These are phyloP conservation scores for Cryptops parisi DNA, from an alignment of 2,888 invertebrate species.

Conservation along the genomic window DNA sequence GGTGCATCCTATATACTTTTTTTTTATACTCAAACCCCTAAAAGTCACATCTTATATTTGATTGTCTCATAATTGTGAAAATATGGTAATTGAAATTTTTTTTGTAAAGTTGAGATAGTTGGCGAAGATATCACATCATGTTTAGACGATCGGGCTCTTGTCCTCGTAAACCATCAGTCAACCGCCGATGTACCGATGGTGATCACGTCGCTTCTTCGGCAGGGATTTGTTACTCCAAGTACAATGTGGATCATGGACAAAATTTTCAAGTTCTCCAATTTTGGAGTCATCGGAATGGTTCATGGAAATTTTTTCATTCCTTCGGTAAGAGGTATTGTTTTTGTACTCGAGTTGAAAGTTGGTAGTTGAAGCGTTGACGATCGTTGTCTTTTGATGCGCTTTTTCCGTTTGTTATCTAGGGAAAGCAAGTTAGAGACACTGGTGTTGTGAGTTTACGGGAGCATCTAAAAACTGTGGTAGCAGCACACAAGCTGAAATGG, in stretches of 20 bases:
- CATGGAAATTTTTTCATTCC: conserved; percentile 92
- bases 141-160: conserved; percentile 47
- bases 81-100: background rate
- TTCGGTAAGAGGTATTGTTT: conserved; percentile 67
- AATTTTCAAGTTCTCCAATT: conserved; percentile 87
- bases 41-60: too few relatives aligned
- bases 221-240: conserved; percentile 53
- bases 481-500: conserved; percentile 60
- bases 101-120: conserved; percentile 27
- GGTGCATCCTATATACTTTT: too few relatives aligned
- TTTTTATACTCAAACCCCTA: too few relatives aligned
- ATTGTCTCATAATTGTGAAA: too few relatives aligned
- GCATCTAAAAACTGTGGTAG: conserved; percentile 57
- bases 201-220: conserved; percentile 74
- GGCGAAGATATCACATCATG: conserved; percentile 57
- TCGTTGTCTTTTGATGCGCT: too few relatives aligned
- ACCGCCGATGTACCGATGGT: conserved; percentile 88
- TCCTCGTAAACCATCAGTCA: conserved; percentile 87
- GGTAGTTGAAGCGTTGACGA: too few relatives aligned
- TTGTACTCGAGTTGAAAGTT: too few relatives aligned
- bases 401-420: conserved; percentile 40
- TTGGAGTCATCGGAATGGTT: conserved; percentile 75
- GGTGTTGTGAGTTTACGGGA: conserved; percentile 52
- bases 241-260: conserved; percentile 96
- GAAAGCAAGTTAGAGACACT: conserved; percentile 55